These are phyloP conservation scores for Pseudomugil gertrudae DNA, from an alignment of 2,797 vertebrate species.

Conservation along the genomic window DNA sequence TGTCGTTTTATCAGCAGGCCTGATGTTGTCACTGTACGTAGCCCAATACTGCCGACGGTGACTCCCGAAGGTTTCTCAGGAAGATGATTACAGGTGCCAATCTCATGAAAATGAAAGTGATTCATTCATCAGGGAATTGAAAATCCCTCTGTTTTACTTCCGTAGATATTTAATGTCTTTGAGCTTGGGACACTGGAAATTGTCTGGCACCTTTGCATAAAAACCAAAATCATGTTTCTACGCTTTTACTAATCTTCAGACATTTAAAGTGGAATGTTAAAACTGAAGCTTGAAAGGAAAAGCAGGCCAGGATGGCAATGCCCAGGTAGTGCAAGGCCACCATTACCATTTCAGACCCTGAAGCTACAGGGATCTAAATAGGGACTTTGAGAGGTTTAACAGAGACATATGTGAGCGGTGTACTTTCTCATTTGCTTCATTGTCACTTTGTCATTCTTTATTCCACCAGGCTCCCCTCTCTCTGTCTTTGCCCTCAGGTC, in stretches of 20 bases:
- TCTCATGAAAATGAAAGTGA: constrained; percentile 37
- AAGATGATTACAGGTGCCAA: constrained; percentile 51
- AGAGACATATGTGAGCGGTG: constrained; percentile 6
- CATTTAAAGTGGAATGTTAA: constrained; percentile 78
- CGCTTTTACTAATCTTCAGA: not conserved
- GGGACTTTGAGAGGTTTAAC: constrained; percentile 60
- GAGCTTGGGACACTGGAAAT: constrained; percentile 14
- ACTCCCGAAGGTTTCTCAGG: constrained; percentile 43
- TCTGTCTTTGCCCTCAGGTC: constrained; percentile 54
- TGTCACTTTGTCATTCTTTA: constrained; percentile 16
- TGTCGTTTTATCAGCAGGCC: constrained; percentile 44
- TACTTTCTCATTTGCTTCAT: constrained; percentile 21
- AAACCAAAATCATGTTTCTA: not conserved
- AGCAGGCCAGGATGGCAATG: constrained; percentile 81
- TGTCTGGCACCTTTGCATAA: not conserved
- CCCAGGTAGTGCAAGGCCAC: constrained; percentile 78
- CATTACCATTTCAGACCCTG: constrained; percentile 62
- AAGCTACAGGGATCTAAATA: constrained; percentile 62
- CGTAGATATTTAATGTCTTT: not conserved
- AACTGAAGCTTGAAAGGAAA: constrained; percentile 84
- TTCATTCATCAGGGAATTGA: constrained; percentile 35
- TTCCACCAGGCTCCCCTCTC: constrained; percentile 1
- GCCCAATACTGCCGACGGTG: constrained; percentile 41
- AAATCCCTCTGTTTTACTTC: constrained; percentile 31
- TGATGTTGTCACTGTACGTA: constrained; percentile 42